Percentiles rank a stretch among this genome's conserved stretches.
These are phyloP conservation scores for Formica aserva DNA, from an alignment of 2,888 invertebrate genomes.

Conservation along the genomic window DNA sequence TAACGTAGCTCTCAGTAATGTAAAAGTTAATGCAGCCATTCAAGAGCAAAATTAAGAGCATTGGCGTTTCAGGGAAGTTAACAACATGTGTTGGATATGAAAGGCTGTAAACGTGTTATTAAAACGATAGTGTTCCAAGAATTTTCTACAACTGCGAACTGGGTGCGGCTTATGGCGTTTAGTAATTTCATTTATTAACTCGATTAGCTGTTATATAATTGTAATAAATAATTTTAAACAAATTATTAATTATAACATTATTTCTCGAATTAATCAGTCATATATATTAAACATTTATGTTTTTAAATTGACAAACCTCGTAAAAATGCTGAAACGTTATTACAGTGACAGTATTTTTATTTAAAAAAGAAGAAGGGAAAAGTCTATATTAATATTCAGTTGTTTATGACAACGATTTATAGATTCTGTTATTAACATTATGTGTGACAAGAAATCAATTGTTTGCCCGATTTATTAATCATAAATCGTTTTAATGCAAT, in stretches of 20 bases:
- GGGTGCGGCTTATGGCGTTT: slow-evolving; percentile 11
- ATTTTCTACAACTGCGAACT: slow-evolving; percentile 27
- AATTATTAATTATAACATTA: too few relatives aligned
- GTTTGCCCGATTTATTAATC: background rate
- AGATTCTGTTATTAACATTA: background rate
- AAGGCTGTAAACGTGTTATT: slow-evolving; percentile 35
- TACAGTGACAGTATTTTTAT: background rate
- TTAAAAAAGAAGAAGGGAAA: background rate
- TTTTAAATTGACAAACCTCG: background rate
- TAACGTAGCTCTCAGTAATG: background rate
- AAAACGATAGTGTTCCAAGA: slow-evolving; percentile 44
- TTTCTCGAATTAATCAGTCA: background rate
- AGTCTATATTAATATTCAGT: background rate
- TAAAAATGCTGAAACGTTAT: background rate
- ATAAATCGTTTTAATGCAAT: background rate
- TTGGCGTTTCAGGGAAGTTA: slow-evolving; percentile 30
- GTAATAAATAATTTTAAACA: slow-evolving; percentile 15
- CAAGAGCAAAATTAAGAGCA: background rate
- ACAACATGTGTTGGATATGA: slow-evolving; percentile 18
- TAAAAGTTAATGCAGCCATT: background rate
- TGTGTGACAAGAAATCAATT: background rate
- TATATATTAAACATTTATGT: background rate
- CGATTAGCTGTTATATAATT: background rate
- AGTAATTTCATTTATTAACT: slow-evolving; percentile 47
- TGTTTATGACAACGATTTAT: background rate